Evolutionary conservation across 1,140 invertebrate species (phyloP).

Genomic region (Ceratosolen fusciceps): DNA sequence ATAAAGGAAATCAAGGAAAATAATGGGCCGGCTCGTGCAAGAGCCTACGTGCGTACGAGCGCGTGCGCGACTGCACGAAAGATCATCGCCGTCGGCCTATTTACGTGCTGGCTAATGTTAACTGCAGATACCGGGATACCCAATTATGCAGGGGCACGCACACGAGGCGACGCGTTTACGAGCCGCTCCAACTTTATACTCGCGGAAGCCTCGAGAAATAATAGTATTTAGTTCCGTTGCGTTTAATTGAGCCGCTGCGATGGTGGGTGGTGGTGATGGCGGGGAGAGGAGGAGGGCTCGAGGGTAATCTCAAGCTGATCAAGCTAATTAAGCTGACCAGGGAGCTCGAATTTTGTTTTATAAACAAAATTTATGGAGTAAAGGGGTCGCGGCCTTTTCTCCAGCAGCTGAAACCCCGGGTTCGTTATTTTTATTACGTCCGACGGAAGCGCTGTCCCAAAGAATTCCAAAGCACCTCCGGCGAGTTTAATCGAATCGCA

Average conservation of each 20-base stretch:
- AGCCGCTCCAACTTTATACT: conserved; percentile 9
- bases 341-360: no score
- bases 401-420: no score
- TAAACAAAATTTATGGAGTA: no score
- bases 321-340: no score
- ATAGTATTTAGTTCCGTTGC: conserved; percentile 22
- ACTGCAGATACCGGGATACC: not conserved
- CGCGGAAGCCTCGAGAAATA: conserved; percentile 4
- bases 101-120: not conserved
- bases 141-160: conserved; percentile 44
- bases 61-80: not conserved
- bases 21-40: not conserved
- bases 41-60: not conserved
- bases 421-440: no score
- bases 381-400: no score
- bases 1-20: not conserved
- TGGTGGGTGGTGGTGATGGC: no score
- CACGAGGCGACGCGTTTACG: conserved; percentile 9
- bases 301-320: no score
- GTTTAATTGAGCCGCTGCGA: not conserved
- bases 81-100: conserved; percentile 8
- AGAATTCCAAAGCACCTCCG: no score
- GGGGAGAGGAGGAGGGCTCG: not conserved
- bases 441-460: no score
- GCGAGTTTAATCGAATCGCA: no score